These are phyloP conservation scores for Cotesia chilonis DNA, from an alignment of 1,140 invertebrate genomes.

Conservation along the genomic window DNA sequence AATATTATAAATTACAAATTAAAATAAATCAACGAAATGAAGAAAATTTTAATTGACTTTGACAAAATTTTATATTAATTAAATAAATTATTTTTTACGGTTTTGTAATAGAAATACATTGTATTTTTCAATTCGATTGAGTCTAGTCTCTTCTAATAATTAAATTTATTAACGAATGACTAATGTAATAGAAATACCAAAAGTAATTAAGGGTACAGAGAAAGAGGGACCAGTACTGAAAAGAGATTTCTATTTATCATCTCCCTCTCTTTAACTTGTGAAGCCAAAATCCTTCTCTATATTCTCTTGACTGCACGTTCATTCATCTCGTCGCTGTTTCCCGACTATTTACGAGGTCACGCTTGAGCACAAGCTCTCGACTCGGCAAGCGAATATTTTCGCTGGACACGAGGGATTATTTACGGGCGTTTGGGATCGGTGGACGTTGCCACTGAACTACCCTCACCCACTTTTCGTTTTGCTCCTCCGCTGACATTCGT, in stretches of 20 bases:
- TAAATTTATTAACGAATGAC: no score
- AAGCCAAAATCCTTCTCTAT: conserved; percentile 1
- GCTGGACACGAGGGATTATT: conserved; percentile 13
- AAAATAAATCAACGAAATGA: no score
- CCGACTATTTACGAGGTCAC: conserved; percentile 34
- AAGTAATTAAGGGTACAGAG: background rate
- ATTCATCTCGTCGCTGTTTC: conserved; percentile 29
- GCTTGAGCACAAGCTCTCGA: conserved; percentile 23
- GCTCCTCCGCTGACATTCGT: conserved; percentile 7
- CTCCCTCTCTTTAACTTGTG: conserved; percentile 6
- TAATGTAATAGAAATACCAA: background rate
- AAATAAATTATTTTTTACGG: no score
- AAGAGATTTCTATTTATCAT: background rate
- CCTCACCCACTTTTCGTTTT: conserved; percentile 22
- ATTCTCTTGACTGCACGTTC: conserved; percentile 13
- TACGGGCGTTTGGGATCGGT: conserved; percentile 37
- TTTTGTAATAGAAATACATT: no score
- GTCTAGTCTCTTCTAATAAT: no score
- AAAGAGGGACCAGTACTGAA: background rate
- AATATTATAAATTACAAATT: no score
- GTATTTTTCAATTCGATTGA: no score
- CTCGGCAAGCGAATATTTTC: conserved; percentile 23
- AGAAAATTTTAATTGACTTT: no score
- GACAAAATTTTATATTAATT: no score
- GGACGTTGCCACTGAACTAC: conserved; percentile 32